Conservation (phyloP, 1,140 invertebrate species). For the Hesperophylax magnus region DNA sequence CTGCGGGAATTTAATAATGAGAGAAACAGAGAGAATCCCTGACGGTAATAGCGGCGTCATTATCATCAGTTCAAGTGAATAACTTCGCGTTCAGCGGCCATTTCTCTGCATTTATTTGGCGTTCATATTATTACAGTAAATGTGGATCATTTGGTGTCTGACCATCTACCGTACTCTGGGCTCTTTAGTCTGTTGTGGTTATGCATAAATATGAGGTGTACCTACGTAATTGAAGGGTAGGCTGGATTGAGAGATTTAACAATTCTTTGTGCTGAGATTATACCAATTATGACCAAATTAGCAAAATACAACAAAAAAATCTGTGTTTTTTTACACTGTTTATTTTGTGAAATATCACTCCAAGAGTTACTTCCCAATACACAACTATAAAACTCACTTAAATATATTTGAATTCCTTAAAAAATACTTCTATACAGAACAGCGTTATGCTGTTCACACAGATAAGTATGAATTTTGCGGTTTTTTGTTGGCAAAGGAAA, state of each 20-base stretch:
- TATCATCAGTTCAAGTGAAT: conserved; percentile 20
- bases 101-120: conserved; percentile 27
- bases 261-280: not conserved
- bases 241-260: not conserved
- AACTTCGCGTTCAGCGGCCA: conserved; percentile 9
- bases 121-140: not conserved
- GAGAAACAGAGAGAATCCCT: not conserved
- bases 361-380: too few relatives aligned
- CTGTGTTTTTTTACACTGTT: too few relatives aligned
- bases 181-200: not conserved
- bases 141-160: not conserved
- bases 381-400: too few relatives aligned
- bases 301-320: too few relatives aligned
- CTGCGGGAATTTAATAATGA: conserved; percentile 22
- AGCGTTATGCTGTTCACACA: too few relatives aligned
- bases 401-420: too few relatives aligned
- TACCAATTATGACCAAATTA: not conserved
- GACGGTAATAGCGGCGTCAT: conserved; percentile 23
- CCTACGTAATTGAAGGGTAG: too few relatives aligned
- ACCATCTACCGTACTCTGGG: not conserved
- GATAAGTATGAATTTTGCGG: too few relatives aligned
- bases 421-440: too few relatives aligned
- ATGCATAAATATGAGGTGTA: too few relatives aligned
- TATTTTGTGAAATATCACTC: too few relatives aligned
- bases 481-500: too few relatives aligned